Conservation (phyloP, 2,113 vertebrate genomes). For the Struthio camelus region DNA sequence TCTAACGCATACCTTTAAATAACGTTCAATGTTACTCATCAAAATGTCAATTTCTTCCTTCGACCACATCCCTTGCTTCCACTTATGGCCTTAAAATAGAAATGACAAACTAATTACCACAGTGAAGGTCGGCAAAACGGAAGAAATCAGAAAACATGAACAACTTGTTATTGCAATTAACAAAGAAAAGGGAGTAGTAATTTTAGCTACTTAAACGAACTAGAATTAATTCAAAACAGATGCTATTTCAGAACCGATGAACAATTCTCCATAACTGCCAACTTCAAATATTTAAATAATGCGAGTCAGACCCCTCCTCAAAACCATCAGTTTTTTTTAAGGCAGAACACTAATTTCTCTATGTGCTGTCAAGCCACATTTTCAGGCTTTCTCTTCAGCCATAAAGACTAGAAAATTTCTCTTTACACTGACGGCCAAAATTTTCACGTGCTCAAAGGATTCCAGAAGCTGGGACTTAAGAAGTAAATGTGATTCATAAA, state of each 20-base stretch:
- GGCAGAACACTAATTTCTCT: not conserved
- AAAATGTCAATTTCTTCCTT: constrained; percentile 98
- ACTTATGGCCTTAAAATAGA: constrained; percentile 90
- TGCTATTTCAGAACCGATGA: constrained; percentile 2
- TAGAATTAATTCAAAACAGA: not conserved
- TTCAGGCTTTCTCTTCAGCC: not conserved
- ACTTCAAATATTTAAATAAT: not conserved
- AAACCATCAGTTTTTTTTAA: not conserved
- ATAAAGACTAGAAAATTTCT: not conserved
- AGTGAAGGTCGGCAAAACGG: not conserved
- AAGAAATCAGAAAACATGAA: not conserved
- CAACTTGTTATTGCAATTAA: not conserved
- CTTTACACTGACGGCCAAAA: constrained; percentile 4
- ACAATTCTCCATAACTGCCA: not conserved
- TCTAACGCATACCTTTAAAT: constrained; percentile 86
- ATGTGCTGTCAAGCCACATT: not conserved
- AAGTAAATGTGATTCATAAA: not conserved
- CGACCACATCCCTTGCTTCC: constrained; percentile 99
- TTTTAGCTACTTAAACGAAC: not conserved
- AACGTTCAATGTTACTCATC: constrained; percentile 96
- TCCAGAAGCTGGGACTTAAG: not conserved
- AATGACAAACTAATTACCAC: constrained; percentile 20
- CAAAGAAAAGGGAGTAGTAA: not conserved
- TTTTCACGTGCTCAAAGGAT: not conserved
- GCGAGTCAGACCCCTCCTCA: not conserved